Base-by-base conservation (phyloP, 2,888 invertebrate genomes). In the Branchellion lobata region DNA sequence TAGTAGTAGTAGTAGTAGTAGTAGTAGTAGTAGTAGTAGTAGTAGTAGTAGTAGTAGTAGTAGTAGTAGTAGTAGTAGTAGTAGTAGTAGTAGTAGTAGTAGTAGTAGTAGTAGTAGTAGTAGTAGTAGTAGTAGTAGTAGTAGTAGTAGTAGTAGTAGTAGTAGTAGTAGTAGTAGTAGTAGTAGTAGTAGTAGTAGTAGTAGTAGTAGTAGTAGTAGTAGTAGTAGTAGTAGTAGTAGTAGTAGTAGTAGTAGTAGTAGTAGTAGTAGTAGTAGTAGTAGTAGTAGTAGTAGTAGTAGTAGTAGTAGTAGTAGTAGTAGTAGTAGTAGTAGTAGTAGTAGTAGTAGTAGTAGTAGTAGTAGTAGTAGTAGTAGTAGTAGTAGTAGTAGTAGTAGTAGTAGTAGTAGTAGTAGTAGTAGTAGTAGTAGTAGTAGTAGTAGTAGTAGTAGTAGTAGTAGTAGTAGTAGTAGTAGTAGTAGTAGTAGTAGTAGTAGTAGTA, bases 21-120 rank as follows among this genome's bases (percentile, higher is more conserved):
- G 75, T 47, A 74, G 75, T 47, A 74, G 75, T 47, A 74, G 75
- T 47, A 74, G 75, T 47, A 74, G 77, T 68, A 77, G 77, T 68
- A 77, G 77, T 68, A 77, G 77, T 79, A 80, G 77, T 79, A 80
- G 47, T 80, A 80, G 77, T 73, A 79, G 68, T 80, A 33, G 33
- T 73, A 36, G 73, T 33, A 34, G 73, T 36, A 1, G 73, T 73
- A 31, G 33, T 73, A 78, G 34, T 76, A 65, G 65, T 65, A 65
- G 65, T 65, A 65, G 65, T 65, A 47, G 29, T 65, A 65, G 65
- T 65, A 65, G 29, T 31, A 72, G 72, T 31, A 72, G 72, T 31
- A 72, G 31, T 72, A 34, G 72, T 31, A 72, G 72, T 31, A 72
- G 72, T 31, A 72, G 72, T 31, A 72, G 72, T 31, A 72, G 72